Conservation (phyloP, 2,113 vertebrate species). For the Melanocharis versteri region DNA sequence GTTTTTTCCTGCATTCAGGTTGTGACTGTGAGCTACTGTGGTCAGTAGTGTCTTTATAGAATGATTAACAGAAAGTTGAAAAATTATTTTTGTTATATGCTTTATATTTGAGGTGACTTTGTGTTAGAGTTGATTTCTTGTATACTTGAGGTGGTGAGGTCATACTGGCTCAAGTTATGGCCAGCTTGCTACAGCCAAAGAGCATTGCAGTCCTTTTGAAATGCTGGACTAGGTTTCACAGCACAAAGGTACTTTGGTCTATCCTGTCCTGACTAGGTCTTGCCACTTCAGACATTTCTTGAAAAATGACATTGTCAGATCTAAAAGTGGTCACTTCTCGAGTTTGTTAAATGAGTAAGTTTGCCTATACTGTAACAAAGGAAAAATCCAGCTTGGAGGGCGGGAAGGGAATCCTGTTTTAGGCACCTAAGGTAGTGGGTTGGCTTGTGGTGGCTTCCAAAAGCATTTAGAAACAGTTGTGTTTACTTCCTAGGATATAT, state of each 20-base stretch:
- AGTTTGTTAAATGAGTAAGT: background rate
- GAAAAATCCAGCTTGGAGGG: background rate
- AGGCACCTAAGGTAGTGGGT: background rate
- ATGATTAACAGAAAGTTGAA: background rate
- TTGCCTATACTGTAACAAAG: background rate
- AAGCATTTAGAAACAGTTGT: background rate
- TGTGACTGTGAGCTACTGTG: background rate
- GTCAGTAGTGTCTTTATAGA: background rate
- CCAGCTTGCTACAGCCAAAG: background rate
- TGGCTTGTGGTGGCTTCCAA: background rate
- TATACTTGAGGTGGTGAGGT: background rate
- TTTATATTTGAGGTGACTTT: background rate
- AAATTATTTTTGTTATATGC: background rate
- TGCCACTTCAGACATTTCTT: background rate
- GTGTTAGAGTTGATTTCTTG: background rate
- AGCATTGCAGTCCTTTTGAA: background rate
- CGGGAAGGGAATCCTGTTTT: background rate
- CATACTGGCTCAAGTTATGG: background rate
- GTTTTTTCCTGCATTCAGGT: background rate
- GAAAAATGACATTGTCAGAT: background rate
- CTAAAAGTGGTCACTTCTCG: background rate
- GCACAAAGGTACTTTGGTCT: background rate
- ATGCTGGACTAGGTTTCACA: background rate
- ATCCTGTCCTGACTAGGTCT: background rate
- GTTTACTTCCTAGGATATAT: conserved; percentile 80